Evolutionary conservation across 37 sponge, comb jelly and placozoan species (phyloP), one percentile per base, ranked within the genome.

Genomic region (Aplysina aerophoba): DNA sequence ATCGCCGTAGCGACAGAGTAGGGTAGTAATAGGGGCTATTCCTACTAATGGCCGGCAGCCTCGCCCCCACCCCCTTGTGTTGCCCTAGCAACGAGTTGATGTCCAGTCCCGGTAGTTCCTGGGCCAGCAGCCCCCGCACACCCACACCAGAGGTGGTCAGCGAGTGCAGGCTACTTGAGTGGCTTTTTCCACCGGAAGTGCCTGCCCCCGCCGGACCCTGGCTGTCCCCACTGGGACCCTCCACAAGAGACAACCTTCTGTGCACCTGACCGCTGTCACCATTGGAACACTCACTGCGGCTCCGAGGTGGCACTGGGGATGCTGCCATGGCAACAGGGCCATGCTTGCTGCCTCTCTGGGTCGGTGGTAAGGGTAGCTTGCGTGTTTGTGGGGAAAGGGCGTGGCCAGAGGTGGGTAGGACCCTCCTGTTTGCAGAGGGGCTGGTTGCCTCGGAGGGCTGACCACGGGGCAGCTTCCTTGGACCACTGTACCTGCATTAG

Each of bases 381-480:
- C 64, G 64, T 13, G 24, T 28, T 27, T 62, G 24, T 62, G 44
- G 33, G 78, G 78, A 36, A 2, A 8, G 71, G 34, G 27, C 34
- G 17, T 1, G 34, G 30, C 33, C 27, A 69, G 17, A 34, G 71
- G 71, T 69, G 71, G 71, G 71, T 30, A 35, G 71, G 34, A 6
- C 34, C 71, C 30, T 30, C 17, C 33, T 69, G 30, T 27, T 11
- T 6, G 35, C 30, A 6, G 71, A 34, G 71, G 71, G 71, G 19
- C 19, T 17, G 34, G 33, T 12, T 6, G 17, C 53, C 12, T 62
- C 64, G 28, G 4, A 62, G 28, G 11, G 64, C 39, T 54, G 6
- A 11, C 41, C 13, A 1, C 78, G 37, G 11, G 78, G 78, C 13
- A 54, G 78, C 53, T 75, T 75, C 78, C 12, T 75, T 24, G 78